Percentiles rank a stretch among this genome's conserved stretches.
Evolutionary conservation across 2,888 invertebrate species (phyloP).

Genomic region (Pomacea canaliculata): DNA sequence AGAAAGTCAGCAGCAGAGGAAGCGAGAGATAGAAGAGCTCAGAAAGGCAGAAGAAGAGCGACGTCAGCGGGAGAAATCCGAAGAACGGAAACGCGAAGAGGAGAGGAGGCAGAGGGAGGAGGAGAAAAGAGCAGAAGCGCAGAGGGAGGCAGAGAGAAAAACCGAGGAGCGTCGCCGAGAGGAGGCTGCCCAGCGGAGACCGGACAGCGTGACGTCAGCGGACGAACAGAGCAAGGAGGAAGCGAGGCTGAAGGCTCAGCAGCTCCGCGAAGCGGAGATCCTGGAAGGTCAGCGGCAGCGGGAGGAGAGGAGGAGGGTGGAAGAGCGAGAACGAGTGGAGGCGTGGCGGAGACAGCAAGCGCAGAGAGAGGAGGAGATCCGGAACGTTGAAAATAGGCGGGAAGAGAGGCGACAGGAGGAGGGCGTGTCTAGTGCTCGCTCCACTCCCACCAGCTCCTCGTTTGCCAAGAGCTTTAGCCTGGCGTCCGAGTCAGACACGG

Average conservation of each 20-base stretch:
- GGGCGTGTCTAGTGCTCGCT: conserved; percentile 1
- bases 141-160: conserved; percentile 13
- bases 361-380: conserved; percentile 25
- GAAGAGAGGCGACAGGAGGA: conserved; percentile 3
- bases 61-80: conserved; percentile 33
- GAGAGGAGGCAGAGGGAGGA: conserved; percentile 12
- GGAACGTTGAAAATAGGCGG: conserved; percentile 5
- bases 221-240: background rate
- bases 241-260: conserved; percentile 20
- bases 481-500: conserved; percentile 3
- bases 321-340: conserved; percentile 13
- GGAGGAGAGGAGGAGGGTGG: conserved; percentile 21
- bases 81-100: conserved; percentile 32
- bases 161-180: conserved; percentile 6
- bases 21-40: background rate
- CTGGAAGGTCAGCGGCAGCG: conserved; percentile 22
- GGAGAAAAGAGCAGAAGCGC: conserved; percentile 1
- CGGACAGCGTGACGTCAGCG: background rate
- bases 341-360: conserved; percentile 18
- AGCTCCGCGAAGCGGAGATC: conserved; percentile 12
- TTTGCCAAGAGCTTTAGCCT: background rate
- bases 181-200: background rate
- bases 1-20: no score
- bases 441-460: conserved; percentile 10
- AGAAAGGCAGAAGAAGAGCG: conserved; percentile 37